phyloP scores from a whole-genome alignment of 2,888 invertebrate genomes.

The Chymomyza amoena region DNA sequence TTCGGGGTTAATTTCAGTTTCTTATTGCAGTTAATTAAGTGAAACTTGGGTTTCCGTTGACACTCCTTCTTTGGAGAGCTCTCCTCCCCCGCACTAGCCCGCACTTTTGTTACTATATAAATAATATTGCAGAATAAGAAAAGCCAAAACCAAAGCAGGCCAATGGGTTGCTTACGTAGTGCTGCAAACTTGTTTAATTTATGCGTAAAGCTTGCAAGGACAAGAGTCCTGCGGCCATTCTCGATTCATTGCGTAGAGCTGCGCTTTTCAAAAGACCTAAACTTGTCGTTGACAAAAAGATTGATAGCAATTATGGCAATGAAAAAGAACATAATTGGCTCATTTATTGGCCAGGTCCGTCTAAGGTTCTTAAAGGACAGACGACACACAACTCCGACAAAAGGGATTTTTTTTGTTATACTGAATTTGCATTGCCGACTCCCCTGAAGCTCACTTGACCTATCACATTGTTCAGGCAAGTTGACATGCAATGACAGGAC shows the following conservation, averaged over 20 bases:
- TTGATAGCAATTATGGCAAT: background rate
- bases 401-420: too few relatives aligned
- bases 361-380: background rate
- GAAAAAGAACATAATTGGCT: background rate
- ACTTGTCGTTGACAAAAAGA: background rate
- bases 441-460: background rate
- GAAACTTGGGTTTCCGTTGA: slow-evolving; percentile 51
- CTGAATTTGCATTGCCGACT: too few relatives aligned
- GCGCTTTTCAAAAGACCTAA: background rate
- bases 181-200: slow-evolving; percentile 45
- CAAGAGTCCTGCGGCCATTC: background rate
- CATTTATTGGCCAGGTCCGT: background rate
- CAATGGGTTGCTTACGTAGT: too few relatives aligned
- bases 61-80: background rate
- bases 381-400: too few relatives aligned
- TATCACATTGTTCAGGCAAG: background rate
- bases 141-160: slow-evolving; percentile 4
- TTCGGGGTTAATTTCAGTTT: slow-evolving; percentile 61
- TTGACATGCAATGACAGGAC: background rate
- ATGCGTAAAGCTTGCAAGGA: slow-evolving; percentile 28
- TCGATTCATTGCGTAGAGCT: background rate
- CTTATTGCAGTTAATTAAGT: slow-evolving; percentile 72
- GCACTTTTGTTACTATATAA: background rate
- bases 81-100: background rate
- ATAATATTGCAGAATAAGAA: background rate